These are phyloP conservation scores for Eulithis prunata DNA, from an alignment of 2,888 invertebrate species.

Conservation along the genomic window DNA sequence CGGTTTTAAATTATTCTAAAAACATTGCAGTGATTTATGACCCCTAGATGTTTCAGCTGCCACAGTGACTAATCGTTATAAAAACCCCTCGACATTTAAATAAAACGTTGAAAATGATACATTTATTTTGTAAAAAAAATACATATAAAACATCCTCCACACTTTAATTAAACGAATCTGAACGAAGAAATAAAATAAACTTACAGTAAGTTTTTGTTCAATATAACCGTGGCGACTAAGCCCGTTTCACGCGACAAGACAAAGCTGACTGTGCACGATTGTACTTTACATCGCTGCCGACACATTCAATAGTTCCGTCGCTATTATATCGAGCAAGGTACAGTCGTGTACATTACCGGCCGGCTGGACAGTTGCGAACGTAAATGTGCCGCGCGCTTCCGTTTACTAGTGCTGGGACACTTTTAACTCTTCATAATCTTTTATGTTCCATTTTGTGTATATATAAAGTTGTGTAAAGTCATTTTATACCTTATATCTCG, in stretches of 20 bases:
- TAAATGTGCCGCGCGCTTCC: conserved; percentile 45
- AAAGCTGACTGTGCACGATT: conserved; percentile 15
- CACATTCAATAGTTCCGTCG: conserved; percentile 30
- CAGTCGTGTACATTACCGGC: conserved; percentile 50
- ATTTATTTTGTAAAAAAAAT: background rate
- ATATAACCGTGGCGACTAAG: too few species aligned
- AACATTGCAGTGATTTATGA: conserved; percentile 22
- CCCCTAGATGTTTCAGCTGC: conserved; percentile 21
- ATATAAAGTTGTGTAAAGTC: too few species aligned
- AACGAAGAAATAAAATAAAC: too few species aligned
- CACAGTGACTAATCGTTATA: conserved; percentile 17
- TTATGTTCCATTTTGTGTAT: background rate
- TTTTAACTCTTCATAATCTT: background rate
- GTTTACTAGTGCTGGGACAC: conserved; percentile 40
- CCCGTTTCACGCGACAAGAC: too few species aligned
- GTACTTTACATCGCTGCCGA: conserved; percentile 2
- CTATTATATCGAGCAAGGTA: conserved; percentile 32
- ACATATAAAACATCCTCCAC: background rate
- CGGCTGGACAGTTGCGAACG: conserved; percentile 35
- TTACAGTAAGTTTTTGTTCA: too few species aligned
- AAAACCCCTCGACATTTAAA: conserved; percentile 15
- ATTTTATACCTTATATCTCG: too few species aligned
- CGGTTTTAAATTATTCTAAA: conserved; percentile 4
- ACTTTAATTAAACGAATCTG: too few species aligned
- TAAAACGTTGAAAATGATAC: background rate